phyloP scores from a whole-genome alignment of 2,113 vertebrate species.

The Aix galericulata region DNA sequence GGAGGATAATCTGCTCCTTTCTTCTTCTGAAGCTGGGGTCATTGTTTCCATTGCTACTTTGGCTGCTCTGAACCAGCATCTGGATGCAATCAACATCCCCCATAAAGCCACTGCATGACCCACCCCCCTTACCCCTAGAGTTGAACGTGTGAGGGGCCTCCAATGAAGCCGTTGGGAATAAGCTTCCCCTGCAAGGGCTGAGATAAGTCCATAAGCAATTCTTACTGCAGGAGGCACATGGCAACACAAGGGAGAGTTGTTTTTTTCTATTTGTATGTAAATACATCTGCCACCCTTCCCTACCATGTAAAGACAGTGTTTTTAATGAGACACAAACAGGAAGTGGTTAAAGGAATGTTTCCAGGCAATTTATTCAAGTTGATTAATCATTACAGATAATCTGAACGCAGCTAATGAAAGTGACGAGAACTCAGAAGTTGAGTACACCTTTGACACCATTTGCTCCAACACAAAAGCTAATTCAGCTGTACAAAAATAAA shows the following conservation, averaged over 20 bases:
- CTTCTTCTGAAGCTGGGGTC: neutral
- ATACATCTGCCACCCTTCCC: neutral
- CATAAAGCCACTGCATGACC: rapidly evolving
- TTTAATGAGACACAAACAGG: neutral
- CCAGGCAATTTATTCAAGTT: neutral
- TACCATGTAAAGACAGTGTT: neutral
- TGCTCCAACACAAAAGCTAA: neutral
- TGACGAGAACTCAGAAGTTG: neutral
- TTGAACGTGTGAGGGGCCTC: rapidly evolving
- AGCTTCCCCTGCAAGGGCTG: neutral
- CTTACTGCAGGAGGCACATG: neutral
- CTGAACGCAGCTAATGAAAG: neutral
- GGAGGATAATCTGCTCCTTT: neutral
- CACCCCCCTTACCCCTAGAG: neutral
- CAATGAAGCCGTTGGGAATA: neutral
- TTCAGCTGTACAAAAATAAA: neutral
- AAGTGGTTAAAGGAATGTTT: neutral
- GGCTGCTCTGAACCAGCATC: neutral
- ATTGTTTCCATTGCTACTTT: neutral
- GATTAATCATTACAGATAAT: slow-evolving; percentile 13
- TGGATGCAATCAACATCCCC: neutral
- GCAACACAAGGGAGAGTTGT: neutral
- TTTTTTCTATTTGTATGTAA: neutral
- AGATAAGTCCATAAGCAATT: neutral
- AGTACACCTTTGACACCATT: neutral